These are phyloP conservation scores for Orthosia cruda DNA, from an alignment of 2,888 invertebrate species.

Conservation along the genomic window DNA sequence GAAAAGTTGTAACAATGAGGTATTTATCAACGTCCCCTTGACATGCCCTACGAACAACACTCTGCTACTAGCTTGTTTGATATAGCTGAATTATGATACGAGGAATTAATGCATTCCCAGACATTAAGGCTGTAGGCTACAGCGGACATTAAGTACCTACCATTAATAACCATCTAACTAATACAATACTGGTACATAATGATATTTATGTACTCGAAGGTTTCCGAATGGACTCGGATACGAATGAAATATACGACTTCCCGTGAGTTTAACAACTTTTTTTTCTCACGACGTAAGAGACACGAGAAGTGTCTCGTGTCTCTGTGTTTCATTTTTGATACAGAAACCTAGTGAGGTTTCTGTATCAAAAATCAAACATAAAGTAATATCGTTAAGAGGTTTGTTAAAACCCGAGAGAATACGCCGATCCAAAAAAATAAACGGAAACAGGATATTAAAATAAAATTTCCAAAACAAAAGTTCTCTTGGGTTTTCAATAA, in stretches of 20 bases:
- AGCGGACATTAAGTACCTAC: conserved; percentile 31
- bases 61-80: no score
- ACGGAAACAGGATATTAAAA: not conserved
- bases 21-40: conserved; percentile 64
- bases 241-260: conserved; percentile 35
- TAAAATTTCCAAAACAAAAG: not conserved
- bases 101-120: conserved; percentile 55
- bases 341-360: no score
- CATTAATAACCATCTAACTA: conserved; percentile 55
- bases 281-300: conserved; percentile 46
- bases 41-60: conserved; percentile 53
- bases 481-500: not conserved
- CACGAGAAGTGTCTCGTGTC: no score
- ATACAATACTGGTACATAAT: conserved; percentile 34
- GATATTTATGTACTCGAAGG: conserved; percentile 31
- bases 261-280: conserved; percentile 26
- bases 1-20: conserved; percentile 64
- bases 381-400: conserved; percentile 2
- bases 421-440: not conserved
- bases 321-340: no score
- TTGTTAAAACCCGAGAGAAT: not conserved
- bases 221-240: conserved; percentile 41
- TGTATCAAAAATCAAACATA: conserved; percentile 27
- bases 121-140: conserved; percentile 35
- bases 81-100: conserved; percentile 61